These are phyloP conservation scores for Conus canariensis DNA, from an alignment of 2,888 invertebrate genomes.

Conservation along the genomic window DNA sequence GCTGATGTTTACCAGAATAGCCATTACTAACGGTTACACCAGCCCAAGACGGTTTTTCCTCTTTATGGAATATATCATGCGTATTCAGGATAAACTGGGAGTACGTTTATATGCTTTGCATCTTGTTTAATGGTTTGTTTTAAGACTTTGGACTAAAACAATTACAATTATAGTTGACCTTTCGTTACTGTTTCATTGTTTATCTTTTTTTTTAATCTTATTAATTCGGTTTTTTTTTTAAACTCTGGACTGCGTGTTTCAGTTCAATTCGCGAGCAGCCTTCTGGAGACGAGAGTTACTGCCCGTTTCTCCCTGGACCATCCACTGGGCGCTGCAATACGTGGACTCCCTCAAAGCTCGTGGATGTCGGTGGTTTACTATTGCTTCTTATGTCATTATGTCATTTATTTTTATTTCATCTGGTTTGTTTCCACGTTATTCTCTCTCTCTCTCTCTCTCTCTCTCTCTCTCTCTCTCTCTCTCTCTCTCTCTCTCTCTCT, in stretches of 20 bases:
- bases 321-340: slow-evolving; percentile 33
- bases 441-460: slow-evolving; percentile 8
- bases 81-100: too few species aligned
- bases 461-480: slow-evolving; percentile 13
- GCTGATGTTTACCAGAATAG: too few species aligned
- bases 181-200: too few species aligned
- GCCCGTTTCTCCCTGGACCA: not conserved
- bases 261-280: slow-evolving; percentile 38
- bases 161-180: too few species aligned
- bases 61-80: too few species aligned
- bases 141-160: too few species aligned
- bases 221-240: too few species aligned
- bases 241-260: not conserved
- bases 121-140: too few species aligned
- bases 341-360: slow-evolving; percentile 35
- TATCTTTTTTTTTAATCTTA: too few species aligned
- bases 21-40: too few species aligned
- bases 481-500: not conserved
- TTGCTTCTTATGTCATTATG: not conserved
- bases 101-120: too few species aligned
- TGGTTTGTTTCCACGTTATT: not conserved
- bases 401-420: not conserved
- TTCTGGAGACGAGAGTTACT: slow-evolving; percentile 36
- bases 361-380: slow-evolving; percentile 21
- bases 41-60: too few species aligned